Conservation (phyloP, 1,140 invertebrate species). For the Trachelipus rathkii region DNA sequence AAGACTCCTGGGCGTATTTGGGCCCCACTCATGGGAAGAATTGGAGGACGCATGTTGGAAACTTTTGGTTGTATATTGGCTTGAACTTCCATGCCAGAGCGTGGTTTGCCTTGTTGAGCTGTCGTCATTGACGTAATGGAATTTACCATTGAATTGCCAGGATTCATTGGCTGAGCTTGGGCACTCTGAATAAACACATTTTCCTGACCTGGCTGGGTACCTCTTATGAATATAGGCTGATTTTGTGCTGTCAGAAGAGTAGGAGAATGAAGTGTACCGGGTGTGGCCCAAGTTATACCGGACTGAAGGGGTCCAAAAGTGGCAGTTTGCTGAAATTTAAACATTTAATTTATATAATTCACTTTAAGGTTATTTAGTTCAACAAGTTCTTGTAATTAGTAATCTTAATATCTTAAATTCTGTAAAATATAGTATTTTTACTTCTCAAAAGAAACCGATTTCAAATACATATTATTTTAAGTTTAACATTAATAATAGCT, state of each 20-base stretch:
- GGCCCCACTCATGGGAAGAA: conserved; percentile 56
- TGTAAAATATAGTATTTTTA: too few relatives aligned
- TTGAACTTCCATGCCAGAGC: conserved; percentile 41
- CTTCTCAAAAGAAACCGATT: too few relatives aligned
- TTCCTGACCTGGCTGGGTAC: conserved; percentile 62
- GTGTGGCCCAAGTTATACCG: conserved; percentile 59
- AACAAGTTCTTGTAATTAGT: too few relatives aligned
- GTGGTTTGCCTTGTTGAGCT: conserved; percentile 34
- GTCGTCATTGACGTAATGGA: conserved; percentile 32
- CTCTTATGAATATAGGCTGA: conserved; percentile 78
- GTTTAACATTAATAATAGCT: too few relatives aligned
- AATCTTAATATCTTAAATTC: too few relatives aligned
- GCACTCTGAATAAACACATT: conserved; percentile 82
- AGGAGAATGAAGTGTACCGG: conserved; percentile 57
- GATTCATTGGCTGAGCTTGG: conserved; percentile 57
- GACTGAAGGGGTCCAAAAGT: conserved; percentile 58
- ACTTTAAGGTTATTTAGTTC: too few relatives aligned
- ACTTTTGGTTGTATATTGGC: conserved; percentile 55
- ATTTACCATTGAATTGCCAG: conserved; percentile 55
- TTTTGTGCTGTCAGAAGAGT: conserved; percentile 60
- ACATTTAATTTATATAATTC: too few relatives aligned
- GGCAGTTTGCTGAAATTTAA: conserved; percentile 12
- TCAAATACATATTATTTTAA: too few relatives aligned
- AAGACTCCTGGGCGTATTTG: conserved; percentile 66
- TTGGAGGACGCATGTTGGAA: conserved; percentile 57